Evolutionary conservation across 2,797 vertebrate genomes (phyloP).

Genomic region (Caiman crocodilus): DNA sequence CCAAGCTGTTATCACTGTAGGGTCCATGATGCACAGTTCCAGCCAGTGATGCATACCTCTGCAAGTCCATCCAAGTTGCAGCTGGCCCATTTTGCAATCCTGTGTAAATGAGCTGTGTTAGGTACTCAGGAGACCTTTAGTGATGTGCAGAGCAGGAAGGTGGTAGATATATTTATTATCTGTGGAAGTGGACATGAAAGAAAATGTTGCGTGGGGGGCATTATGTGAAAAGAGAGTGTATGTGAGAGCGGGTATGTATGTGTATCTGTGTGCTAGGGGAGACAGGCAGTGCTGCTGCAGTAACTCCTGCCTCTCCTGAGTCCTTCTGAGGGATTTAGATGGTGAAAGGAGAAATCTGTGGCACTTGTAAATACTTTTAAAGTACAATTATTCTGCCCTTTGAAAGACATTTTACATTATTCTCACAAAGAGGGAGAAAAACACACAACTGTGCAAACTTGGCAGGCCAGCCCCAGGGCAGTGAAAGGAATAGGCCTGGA

Average conservation of each 20-base stretch:
- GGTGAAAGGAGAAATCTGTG: not conserved
- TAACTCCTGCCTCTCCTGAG: not conserved
- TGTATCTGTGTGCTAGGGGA: not conserved
- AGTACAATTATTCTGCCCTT: not conserved
- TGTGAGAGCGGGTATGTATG: no score
- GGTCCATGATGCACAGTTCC: no score
- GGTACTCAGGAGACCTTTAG: not conserved
- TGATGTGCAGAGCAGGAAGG: not conserved
- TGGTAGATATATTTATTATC: not conserved
- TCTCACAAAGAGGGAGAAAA: not conserved
- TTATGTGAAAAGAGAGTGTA: no score
- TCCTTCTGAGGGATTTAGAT: not conserved
- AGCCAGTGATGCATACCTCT: no score
- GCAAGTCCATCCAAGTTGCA: not conserved
- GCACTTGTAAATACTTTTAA: slow-evolving; percentile 16
- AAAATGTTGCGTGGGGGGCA: not conserved
- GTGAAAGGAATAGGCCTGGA: not conserved
- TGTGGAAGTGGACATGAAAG: not conserved
- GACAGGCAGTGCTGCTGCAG: not conserved
- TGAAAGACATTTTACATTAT: not conserved
- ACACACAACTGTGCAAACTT: not conserved
- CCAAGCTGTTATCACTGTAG: no score
- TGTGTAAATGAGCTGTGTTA: not conserved
- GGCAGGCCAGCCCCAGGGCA: not conserved
- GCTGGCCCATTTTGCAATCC: not conserved